These are phyloP conservation scores for Batillaria attramentaria DNA, from an alignment of 1,140 invertebrate genomes.

Conservation along the genomic window DNA sequence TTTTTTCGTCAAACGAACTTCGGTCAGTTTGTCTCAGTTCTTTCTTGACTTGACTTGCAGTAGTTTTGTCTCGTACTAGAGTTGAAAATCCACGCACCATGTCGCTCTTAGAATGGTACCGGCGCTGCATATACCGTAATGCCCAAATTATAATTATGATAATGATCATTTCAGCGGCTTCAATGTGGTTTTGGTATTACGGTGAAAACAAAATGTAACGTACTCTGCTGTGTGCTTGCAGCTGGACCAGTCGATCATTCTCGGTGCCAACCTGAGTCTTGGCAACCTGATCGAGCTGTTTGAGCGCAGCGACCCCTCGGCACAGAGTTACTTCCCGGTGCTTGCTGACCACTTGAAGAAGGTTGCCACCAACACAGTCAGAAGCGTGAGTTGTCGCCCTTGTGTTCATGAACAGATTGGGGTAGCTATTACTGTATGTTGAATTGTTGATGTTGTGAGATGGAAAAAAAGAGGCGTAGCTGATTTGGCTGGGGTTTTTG, in stretches of 20 bases:
- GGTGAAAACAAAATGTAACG: not conserved
- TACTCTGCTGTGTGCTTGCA: not conserved
- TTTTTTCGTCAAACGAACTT: too few relatives aligned
- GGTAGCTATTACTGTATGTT: not conserved
- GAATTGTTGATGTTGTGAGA: not conserved
- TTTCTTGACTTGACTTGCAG: too few relatives aligned
- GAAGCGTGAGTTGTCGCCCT: not conserved
- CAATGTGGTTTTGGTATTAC: too few relatives aligned
- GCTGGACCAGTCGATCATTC: not conserved
- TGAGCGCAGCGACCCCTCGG: not conserved
- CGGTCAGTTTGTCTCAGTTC: too few relatives aligned
- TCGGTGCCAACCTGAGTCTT: conserved; percentile 4
- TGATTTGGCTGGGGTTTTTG: not conserved
- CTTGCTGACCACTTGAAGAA: conserved; percentile 1
- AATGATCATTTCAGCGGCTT: too few relatives aligned
- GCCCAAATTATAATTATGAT: too few relatives aligned
- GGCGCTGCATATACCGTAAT: too few relatives aligned
- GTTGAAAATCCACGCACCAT: too few relatives aligned
- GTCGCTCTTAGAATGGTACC: too few relatives aligned
- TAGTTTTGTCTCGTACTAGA: too few relatives aligned
- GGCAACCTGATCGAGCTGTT: not conserved
- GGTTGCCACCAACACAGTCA: not conserved
- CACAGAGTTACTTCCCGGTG: not conserved
- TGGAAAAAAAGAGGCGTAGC: not conserved
- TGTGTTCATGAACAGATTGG: not conserved